These are phyloP conservation scores for Monoplex corrugatus DNA, from an alignment of 2,888 invertebrate genomes.

Conservation along the genomic window DNA sequence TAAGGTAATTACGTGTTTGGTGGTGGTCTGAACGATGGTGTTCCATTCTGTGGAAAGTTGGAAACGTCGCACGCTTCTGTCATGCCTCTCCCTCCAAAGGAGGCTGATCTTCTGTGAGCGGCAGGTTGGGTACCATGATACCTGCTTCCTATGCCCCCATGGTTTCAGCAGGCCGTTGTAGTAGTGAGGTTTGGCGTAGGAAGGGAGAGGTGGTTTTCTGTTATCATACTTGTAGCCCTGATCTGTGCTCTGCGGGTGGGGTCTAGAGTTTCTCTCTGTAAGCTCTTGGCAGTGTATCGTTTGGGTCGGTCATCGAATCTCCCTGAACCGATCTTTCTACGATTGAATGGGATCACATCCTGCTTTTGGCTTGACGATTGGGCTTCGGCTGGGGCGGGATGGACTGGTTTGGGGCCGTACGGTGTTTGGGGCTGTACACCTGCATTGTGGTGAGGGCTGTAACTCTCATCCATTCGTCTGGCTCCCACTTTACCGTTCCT, in stretches of 20 bases:
- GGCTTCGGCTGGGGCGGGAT: too few relatives aligned
- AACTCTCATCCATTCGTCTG: neutral
- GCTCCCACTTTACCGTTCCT: neutral
- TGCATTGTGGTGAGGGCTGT: too few relatives aligned
- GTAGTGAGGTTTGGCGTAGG: neutral
- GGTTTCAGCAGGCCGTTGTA: neutral
- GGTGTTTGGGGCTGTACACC: neutral
- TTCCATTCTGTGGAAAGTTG: too few relatives aligned
- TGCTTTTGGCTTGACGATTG: neutral
- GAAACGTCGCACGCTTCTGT: too few relatives aligned
- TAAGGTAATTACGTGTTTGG: too few relatives aligned
- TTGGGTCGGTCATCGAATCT: slow-evolving; percentile 7
- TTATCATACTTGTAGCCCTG: neutral
- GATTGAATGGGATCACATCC: neutral
- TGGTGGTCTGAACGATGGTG: too few relatives aligned
- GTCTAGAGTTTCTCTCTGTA: neutral
- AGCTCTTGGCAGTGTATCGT: neutral
- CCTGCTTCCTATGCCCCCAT: too few relatives aligned
- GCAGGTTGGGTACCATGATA: too few relatives aligned
- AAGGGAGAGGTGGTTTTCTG: neutral
- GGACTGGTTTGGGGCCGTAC: neutral
- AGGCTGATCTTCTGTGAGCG: too few relatives aligned
- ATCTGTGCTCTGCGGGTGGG: neutral
- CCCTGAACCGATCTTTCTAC: neutral
- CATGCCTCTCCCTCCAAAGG: too few relatives aligned